phyloP scores from a whole-genome alignment of 2,888 invertebrate genomes.

The Metellina segmentata region DNA sequence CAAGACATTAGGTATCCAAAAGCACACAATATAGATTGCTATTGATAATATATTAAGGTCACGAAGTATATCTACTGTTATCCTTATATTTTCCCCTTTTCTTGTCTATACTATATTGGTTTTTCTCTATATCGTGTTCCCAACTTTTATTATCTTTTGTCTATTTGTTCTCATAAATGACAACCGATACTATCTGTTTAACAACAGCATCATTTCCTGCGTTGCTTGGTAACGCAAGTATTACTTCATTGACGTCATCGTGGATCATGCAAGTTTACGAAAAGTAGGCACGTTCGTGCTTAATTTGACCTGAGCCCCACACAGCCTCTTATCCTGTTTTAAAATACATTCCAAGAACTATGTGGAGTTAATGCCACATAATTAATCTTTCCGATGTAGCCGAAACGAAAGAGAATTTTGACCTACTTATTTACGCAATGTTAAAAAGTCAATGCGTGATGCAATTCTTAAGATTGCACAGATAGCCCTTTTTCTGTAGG shows the following conservation, averaged over 20 bases:
- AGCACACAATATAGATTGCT: background rate
- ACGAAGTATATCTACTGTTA: background rate
- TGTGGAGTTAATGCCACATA: background rate
- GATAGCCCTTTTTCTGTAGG: too few species aligned
- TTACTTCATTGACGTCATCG: conserved; percentile 59
- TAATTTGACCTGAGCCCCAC: conserved; percentile 17
- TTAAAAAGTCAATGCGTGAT: background rate
- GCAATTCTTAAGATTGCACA: too few species aligned
- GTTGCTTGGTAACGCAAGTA: conserved; percentile 48
- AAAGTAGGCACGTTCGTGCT: conserved; percentile 2
- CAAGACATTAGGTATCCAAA: background rate
- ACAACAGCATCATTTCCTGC: conserved; percentile 45
- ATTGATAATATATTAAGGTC: background rate
- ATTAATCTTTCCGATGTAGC: background rate
- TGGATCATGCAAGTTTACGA: background rate
- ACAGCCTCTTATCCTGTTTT: background rate
- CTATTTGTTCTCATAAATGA: conserved; percentile 41
- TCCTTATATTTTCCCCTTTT: background rate
- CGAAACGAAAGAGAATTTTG: background rate
- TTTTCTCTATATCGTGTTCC: background rate
- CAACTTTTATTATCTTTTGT: conserved; percentile 11
- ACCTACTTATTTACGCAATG: background rate
- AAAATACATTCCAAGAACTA: background rate
- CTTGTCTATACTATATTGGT: background rate
- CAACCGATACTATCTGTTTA: conserved; percentile 60